Evolutionary conservation across 2,888 invertebrate genomes (phyloP).

Genomic region (Smittia aterrima): DNA sequence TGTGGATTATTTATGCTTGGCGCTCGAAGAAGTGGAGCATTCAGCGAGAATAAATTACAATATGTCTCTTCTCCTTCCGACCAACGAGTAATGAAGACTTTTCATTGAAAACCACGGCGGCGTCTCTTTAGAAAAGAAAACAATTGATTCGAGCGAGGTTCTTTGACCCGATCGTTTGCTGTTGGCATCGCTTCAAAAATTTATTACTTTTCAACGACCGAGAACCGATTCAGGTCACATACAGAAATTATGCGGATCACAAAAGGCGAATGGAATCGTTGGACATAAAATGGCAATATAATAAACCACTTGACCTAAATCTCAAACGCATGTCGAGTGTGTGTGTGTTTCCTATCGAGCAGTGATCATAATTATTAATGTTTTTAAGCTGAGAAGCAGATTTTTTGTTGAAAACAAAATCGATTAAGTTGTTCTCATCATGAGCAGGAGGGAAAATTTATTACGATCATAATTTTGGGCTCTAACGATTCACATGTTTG

Average conservation of each 20-base stretch:
- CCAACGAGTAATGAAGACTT: not conserved
- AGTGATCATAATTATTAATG: slow-evolving; percentile 1
- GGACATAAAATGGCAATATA: slow-evolving; percentile 7
- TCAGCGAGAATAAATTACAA: not conserved
- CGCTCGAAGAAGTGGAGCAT: not conserved
- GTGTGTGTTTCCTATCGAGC: not conserved
- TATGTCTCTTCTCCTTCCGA: not conserved
- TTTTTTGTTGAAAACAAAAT: too few species aligned
- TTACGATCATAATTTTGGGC: too few species aligned
- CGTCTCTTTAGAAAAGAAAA: not conserved
- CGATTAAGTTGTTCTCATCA: too few species aligned
- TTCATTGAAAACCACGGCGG: not conserved
- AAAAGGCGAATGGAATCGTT: not conserved
- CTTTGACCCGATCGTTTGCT: not conserved
- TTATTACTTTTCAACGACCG: not conserved
- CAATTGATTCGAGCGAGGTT: not conserved
- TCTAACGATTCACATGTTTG: too few species aligned
- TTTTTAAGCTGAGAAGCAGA: not conserved
- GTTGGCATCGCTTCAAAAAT: not conserved
- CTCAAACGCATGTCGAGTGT: not conserved
- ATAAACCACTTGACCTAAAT: slow-evolving; percentile 26
- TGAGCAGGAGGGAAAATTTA: too few species aligned
- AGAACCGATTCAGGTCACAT: slow-evolving; percentile 20
- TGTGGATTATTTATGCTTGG: slow-evolving; percentile 14
- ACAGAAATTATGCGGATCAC: slow-evolving; percentile 8